Percentiles rank a stretch among this genome's conserved stretches.
Conservation (phyloP, 2,113 vertebrate genomes). For the Microcebus murinus region DNA sequence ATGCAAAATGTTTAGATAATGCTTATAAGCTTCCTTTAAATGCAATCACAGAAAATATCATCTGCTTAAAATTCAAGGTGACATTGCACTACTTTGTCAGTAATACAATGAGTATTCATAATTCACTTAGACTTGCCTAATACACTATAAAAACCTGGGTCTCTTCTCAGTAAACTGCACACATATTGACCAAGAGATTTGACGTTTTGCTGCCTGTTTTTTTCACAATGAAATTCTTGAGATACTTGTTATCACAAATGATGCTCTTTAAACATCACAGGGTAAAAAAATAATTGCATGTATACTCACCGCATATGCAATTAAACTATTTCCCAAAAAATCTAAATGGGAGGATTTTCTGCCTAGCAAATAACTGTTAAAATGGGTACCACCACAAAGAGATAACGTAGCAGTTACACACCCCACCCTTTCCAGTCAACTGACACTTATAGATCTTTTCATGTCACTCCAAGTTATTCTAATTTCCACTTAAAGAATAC, state of each 20-base stretch:
- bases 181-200: constrained; percentile 30
- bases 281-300: neutral
- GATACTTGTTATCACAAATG: neutral
- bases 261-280: constrained; percentile 15
- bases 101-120: constrained; percentile 67
- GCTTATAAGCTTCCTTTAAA: constrained; percentile 47
- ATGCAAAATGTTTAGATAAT: constrained; percentile 75
- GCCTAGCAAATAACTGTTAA: constrained; percentile 40
- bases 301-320: constrained; percentile 35
- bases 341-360: fast-evolving
- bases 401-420: neutral
- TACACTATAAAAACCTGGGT: constrained; percentile 24
- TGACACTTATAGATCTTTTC: constrained; percentile 56
- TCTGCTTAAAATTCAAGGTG: constrained; percentile 71
- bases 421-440: neutral
- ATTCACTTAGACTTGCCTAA: constrained; percentile 58
- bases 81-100: constrained; percentile 63
- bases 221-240: constrained; percentile 64
- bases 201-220: constrained; percentile 46
- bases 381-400: neutral
- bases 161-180: constrained; percentile 10
- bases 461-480: constrained; percentile 64
- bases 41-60: constrained; percentile 64
- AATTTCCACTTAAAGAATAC: constrained; percentile 66
- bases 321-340: constrained; percentile 37